Evolutionary conservation across 2,113 vertebrate genomes (phyloP).

Genomic region (Callopanchax toddi): DNA sequence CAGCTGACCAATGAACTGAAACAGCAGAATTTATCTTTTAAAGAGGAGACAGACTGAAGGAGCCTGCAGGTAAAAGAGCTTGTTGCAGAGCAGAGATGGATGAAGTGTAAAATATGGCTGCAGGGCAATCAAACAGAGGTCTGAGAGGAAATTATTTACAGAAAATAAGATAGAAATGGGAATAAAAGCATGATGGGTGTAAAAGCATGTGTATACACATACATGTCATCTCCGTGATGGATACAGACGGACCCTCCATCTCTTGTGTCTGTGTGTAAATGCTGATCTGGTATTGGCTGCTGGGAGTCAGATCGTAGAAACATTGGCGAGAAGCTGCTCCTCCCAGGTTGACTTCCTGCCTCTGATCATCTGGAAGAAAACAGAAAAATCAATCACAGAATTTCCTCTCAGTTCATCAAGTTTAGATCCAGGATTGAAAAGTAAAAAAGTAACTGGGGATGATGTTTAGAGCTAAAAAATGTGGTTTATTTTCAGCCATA

Average conservation of each 20-base stretch:
- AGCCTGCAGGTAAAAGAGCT: slow-evolving; percentile 1
- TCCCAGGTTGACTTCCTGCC: slow-evolving; percentile 84
- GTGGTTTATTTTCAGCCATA: no score
- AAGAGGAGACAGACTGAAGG: not conserved
- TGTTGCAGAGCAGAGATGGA: slow-evolving; percentile 17
- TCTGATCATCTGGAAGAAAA: slow-evolving; percentile 82
- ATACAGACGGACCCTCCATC: slow-evolving; percentile 88
- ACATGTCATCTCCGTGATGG: slow-evolving; percentile 88
- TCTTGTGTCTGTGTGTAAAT: slow-evolving; percentile 86
- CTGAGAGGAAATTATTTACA: no score
- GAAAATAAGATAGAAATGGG: no score
- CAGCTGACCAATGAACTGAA: slow-evolving; percentile 50
- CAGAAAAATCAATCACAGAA: not conserved
- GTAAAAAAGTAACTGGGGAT: no score
- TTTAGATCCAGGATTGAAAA: no score
- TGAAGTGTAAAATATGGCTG: not conserved
- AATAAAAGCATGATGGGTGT: not conserved
- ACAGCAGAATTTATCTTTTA: slow-evolving; percentile 22
- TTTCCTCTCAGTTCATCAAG: not conserved
- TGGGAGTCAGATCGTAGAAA: slow-evolving; percentile 89
- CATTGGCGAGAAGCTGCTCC: slow-evolving; percentile 87
- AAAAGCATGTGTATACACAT: slow-evolving; percentile 63
- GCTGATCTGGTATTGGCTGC: slow-evolving; percentile 90
- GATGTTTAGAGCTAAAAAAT: no score
- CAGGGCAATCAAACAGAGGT: not conserved